These are phyloP conservation scores for Cerastoderma edule DNA, from an alignment of 2,888 invertebrate genomes.

Conservation along the genomic window DNA sequence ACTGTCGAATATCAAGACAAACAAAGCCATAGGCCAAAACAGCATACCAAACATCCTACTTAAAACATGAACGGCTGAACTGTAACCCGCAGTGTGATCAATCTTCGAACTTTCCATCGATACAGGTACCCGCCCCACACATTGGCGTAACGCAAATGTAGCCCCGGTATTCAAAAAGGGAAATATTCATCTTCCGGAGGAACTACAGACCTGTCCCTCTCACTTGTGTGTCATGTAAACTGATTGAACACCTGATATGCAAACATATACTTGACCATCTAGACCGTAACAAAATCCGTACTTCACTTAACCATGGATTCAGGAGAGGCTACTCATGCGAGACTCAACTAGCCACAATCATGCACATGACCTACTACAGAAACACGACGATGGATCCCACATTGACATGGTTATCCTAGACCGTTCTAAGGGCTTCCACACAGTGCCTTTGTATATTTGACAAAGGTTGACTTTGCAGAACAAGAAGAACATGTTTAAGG, in stretches of 20 bases:
- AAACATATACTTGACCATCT: constrained; percentile 50
- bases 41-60: background rate
- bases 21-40: background rate
- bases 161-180: constrained; percentile 4
- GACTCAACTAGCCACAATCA: constrained; percentile 52
- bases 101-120: background rate
- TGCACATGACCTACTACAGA: constrained; percentile 31
- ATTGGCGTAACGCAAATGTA: background rate
- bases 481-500: too few relatives aligned
- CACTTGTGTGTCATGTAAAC: constrained; percentile 41
- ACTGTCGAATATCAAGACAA: background rate
- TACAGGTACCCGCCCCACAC: background rate
- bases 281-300: constrained; percentile 47
- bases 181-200: background rate
- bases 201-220: background rate
- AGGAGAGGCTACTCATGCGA: constrained; percentile 48
- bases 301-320: constrained; percentile 49
- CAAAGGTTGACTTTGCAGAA: too few relatives aligned
- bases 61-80: background rate
- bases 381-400: constrained; percentile 30
- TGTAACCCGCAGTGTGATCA: background rate
- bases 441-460: too few relatives aligned
- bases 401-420: constrained; percentile 44
- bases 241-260: constrained; percentile 55
- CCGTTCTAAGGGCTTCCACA: constrained; percentile 49